phyloP scores from a whole-genome alignment of 1,140 invertebrate species.

The Patella vulgata region DNA sequence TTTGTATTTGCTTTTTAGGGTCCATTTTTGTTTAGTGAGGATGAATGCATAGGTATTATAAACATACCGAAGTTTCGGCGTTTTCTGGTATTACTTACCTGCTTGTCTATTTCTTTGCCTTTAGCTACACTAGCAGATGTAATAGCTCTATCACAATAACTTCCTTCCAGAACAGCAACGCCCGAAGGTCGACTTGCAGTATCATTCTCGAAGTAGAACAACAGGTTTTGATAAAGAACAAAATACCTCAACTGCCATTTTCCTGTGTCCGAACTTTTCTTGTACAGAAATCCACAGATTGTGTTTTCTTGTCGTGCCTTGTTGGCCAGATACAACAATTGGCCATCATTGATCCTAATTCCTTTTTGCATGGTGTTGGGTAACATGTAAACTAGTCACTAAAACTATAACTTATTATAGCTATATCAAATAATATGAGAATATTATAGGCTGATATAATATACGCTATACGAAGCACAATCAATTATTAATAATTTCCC shows the following conservation, averaged over 20 bases:
- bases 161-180: slow-evolving; percentile 87
- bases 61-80: too few species aligned
- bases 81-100: too few species aligned
- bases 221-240: slow-evolving; percentile 89
- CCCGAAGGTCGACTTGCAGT: slow-evolving; percentile 78
- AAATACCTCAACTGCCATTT: slow-evolving; percentile 94
- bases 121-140: slow-evolving; percentile 53
- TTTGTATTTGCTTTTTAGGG: too few species aligned
- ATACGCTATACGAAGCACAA: too few species aligned
- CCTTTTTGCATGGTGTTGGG: slow-evolving; percentile 75
- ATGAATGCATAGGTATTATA: too few species aligned
- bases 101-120: slow-evolving; percentile 61
- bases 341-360: slow-evolving; percentile 74
- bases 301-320: slow-evolving; percentile 80
- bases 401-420: too few species aligned
- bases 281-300: slow-evolving; percentile 83
- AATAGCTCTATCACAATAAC: slow-evolving; percentile 86
- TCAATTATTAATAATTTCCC: too few species aligned
- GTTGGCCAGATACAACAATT: slow-evolving; percentile 83
- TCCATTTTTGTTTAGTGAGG: too few species aligned
- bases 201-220: slow-evolving; percentile 92
- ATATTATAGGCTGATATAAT: too few species aligned
- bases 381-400: too few species aligned
- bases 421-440: too few species aligned
- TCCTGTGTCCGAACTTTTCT: slow-evolving; percentile 83